A percentile compares a stretch with the other conserved stretches of the same genome.
Evolutionary conservation across 2,888 invertebrate species (phyloP).

Genomic region (Celastrina argiolus): DNA sequence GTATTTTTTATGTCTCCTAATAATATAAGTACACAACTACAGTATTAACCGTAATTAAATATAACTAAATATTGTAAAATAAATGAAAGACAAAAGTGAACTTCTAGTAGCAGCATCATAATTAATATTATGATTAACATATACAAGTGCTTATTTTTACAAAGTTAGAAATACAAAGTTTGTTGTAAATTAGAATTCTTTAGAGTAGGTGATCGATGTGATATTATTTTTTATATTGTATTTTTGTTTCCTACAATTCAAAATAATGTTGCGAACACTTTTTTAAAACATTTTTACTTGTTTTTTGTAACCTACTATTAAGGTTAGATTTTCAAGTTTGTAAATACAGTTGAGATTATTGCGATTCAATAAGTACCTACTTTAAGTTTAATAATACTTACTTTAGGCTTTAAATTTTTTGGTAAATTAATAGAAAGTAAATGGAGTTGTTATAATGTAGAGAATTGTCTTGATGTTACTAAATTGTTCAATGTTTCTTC

Average conservation of each 20-base stretch:
- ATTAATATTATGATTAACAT: conserved; percentile 32
- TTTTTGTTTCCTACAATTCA: background rate
- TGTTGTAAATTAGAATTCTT: background rate
- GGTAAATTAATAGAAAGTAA: background rate
- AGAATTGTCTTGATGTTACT: conserved; percentile 1
- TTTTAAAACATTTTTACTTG: too few relatives aligned
- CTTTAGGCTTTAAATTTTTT: background rate
- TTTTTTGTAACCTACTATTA: background rate
- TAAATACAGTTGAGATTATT: background rate
- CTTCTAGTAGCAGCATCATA: conserved; percentile 59
- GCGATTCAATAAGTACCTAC: background rate
- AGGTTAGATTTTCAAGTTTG: background rate
- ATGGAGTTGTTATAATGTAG: background rate
- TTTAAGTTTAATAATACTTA: background rate
- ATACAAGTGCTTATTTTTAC: conserved; percentile 1
- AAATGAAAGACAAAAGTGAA: conserved; percentile 75
- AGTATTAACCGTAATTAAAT: conserved; percentile 28
- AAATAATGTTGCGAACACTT: background rate
- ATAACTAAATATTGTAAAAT: conserved; percentile 36
- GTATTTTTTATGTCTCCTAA: background rate
- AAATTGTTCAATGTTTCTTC: conserved; percentile 6
- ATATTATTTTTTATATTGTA: background rate
- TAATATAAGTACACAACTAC: conserved; percentile 8
- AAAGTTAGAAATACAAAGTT: background rate
- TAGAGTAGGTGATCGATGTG: conserved; percentile 5